Evolutionary conservation across 2,888 invertebrate genomes (phyloP), one percentile per base, ranked within the genome.

Genomic region (Itoplectis maculator): DNA sequence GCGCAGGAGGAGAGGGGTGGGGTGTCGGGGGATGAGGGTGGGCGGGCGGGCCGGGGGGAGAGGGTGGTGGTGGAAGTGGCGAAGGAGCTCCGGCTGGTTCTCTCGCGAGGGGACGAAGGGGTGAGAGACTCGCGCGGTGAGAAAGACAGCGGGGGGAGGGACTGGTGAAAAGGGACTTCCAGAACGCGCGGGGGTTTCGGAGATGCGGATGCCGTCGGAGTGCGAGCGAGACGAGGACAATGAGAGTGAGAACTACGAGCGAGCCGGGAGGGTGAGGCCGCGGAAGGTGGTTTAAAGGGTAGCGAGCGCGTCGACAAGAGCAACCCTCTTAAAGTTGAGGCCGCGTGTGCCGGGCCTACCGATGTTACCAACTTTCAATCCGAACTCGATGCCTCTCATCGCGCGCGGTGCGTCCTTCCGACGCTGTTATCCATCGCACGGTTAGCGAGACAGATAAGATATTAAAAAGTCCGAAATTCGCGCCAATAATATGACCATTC

Each of bases 251-350:
- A 75, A 51, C 45, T 73, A 68, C 54, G 29, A 68, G 54, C 51
- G n/a, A 76, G 42, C 42, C 20, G 42, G 5, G 81, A 79, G 78
- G 68, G 83, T 75, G 79, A 83, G 75, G 75, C n/a, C n/a, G 83
- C 37, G 74, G 73, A 78, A 85, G 86, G 85, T 87, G 86, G 83
- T 92, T 91, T 91, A 92, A 92, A 92, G 92, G 90, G 90, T 89
- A 90, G 89, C 90, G 89, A 68, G 87, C 89, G 89, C 87, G 88
- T 89, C 87, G 87, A 89, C 88, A 89, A 83, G 89, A 89, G 87
- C 87, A 88, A 89, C 89, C 88, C 90, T 90, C 89, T 90, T 91
- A 91, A 92, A 92, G 91, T 90, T 90, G 87, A 85, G 85, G 88
- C 61, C 72, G 81, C 84, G 84, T 85, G 84, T 88, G 90, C 88